Evolutionary conservation across 2,888 invertebrate genomes (phyloP).

Genomic region (Nasonia oneida): DNA sequence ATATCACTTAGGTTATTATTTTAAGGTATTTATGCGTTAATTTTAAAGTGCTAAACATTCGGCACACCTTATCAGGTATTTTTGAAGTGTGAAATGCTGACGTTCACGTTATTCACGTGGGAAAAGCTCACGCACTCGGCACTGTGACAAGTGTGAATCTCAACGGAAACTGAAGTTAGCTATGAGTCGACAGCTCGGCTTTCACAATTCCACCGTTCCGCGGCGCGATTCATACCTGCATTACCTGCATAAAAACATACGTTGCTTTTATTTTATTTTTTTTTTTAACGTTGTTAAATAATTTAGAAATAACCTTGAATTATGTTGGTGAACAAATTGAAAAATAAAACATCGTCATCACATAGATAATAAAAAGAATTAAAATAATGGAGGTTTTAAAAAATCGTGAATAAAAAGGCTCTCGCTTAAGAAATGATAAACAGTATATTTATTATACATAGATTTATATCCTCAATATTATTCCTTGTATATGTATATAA

Average conservation of each 20-base stretch:
- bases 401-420: not conserved
- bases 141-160: slow-evolving; percentile 3
- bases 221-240: too few species aligned
- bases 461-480: slow-evolving; percentile 10
- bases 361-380: not conserved
- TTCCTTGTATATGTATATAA: slow-evolving; percentile 36
- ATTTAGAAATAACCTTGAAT: too few species aligned
- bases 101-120: slow-evolving; percentile 45
- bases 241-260: too few species aligned
- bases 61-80: not conserved
- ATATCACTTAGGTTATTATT: slow-evolving; percentile 15
- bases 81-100: slow-evolving; percentile 38
- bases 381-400: not conserved
- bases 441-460: slow-evolving; percentile 27
- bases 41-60: slow-evolving; percentile 35
- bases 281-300: not conserved
- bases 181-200: not conserved
- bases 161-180: slow-evolving; percentile 34
- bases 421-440: slow-evolving; percentile 28
- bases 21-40: slow-evolving; percentile 29
- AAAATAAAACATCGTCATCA: not conserved
- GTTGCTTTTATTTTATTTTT: not conserved
- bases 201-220: not conserved
- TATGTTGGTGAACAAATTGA: not conserved
- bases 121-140: not conserved